Conservation (phyloP, 2,888 invertebrate species). For the Papilio demoleus region DNA sequence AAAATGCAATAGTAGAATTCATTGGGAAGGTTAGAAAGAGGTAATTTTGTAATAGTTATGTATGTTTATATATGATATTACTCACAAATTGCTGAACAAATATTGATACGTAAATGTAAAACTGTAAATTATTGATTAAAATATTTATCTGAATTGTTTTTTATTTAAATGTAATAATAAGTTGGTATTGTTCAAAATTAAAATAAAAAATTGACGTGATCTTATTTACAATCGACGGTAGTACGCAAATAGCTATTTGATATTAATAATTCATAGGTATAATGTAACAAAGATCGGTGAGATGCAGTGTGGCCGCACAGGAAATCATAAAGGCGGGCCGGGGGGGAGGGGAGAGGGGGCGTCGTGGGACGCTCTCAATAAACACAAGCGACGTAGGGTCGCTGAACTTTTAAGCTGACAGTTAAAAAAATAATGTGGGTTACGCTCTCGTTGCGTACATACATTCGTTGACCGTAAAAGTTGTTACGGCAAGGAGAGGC, state of each 20-base stretch:
- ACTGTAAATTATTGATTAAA: background rate
- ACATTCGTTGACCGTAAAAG: constrained; percentile 81
- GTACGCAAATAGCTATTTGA: constrained; percentile 8
- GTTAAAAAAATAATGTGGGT: constrained; percentile 83
- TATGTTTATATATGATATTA: too few relatives aligned
- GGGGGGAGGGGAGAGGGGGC: constrained; percentile 55
- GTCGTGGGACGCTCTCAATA: constrained; percentile 75
- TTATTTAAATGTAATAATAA: too few relatives aligned
- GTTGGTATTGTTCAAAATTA: background rate
- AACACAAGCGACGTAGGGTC: constrained; percentile 74
- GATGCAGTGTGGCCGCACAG: constrained; percentile 58
- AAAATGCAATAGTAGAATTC: background rate
- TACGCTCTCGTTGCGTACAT: constrained; percentile 81
- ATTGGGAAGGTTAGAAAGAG: background rate
- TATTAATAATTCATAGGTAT: background rate
- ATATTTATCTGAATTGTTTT: background rate
- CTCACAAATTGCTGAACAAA: background rate
- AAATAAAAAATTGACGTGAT: background rate
- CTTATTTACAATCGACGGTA: background rate
- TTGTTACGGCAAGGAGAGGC: constrained; percentile 73
- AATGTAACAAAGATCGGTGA: constrained; percentile 40
- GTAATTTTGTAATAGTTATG: background rate
- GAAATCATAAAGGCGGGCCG: constrained; percentile 69
- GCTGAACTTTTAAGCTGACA: constrained; percentile 81
- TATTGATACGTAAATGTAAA: background rate